These are phyloP conservation scores for Lutraria rhynchaena DNA, from an alignment of 1,140 invertebrate species.

Conservation along the genomic window DNA sequence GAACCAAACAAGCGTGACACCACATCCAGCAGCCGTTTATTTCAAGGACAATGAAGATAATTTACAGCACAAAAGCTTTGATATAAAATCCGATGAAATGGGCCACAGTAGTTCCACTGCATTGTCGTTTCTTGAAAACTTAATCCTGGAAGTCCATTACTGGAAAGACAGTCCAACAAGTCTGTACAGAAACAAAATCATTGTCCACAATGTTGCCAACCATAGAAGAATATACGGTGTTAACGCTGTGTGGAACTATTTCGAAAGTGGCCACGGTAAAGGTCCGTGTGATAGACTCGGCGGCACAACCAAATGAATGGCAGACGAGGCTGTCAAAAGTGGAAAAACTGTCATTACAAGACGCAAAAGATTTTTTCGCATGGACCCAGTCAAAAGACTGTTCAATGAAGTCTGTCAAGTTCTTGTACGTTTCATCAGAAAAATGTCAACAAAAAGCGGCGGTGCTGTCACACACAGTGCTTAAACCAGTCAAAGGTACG, in stretches of 20 bases:
- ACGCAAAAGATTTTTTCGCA: slow-evolving; percentile 57
- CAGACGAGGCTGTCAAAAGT: too few relatives aligned
- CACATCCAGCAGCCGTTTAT: slow-evolving; percentile 51
- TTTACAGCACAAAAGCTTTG: background rate
- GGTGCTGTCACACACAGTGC: background rate
- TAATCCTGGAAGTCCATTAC: slow-evolving; percentile 43
- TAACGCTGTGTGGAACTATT: slow-evolving; percentile 50
- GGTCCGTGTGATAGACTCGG: too few relatives aligned
- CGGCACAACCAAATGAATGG: slow-evolving; percentile 56
- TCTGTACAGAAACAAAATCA: too few relatives aligned
- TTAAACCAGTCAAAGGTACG: slow-evolving; percentile 47
- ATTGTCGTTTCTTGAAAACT: too few relatives aligned
- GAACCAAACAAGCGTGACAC: slow-evolving; percentile 23
- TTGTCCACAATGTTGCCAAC: slow-evolving; percentile 11
- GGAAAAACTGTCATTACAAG: slow-evolving; percentile 61
- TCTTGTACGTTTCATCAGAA: slow-evolving; percentile 41
- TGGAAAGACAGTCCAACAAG: slow-evolving; percentile 45
- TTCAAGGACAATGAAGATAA: background rate
- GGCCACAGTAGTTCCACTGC: too few relatives aligned
- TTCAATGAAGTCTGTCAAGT: slow-evolving; percentile 12
- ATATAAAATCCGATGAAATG: too few relatives aligned
- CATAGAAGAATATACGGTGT: slow-evolving; percentile 24
- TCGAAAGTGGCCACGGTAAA: too few relatives aligned
- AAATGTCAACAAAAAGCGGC: slow-evolving; percentile 8
- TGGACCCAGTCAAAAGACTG: slow-evolving; percentile 35